phyloP scores from a whole-genome alignment of 2,797 vertebrate genomes.

The Lates japonicus region DNA sequence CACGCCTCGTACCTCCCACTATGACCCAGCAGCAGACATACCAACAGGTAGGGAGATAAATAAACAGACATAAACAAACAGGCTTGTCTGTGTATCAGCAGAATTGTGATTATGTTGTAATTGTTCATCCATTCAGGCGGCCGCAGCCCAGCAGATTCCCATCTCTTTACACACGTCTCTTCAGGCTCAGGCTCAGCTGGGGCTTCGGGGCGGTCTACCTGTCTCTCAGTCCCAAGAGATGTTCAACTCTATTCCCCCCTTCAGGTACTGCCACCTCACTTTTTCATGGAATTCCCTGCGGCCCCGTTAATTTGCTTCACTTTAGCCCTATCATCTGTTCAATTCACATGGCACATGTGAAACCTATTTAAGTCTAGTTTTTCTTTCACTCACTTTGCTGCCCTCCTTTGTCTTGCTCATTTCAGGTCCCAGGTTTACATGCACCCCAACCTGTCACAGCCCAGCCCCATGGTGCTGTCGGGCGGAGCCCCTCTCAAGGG shows the following conservation, averaged over 20 bases:
- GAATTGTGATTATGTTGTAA: conserved; percentile 17
- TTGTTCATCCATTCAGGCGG: conserved; percentile 84
- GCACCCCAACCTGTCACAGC: conserved; percentile 98
- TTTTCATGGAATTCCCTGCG: neutral
- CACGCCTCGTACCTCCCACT: conserved; percentile 93
- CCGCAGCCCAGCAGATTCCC: conserved; percentile 97
- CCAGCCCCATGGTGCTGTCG: conserved; percentile 95
- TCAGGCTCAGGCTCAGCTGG: conserved; percentile 97
- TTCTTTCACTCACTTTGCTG: neutral
- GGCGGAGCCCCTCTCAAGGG: conserved; percentile 95
- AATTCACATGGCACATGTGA: neutral
- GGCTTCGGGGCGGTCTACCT: conserved; percentile 94
- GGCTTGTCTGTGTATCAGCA: conserved; percentile 4
- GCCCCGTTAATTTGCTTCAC: neutral
- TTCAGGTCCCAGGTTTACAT: conserved; percentile 98
- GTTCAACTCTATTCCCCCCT: conserved; percentile 96
- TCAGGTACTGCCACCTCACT: conserved; percentile 86
- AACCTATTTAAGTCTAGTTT: neutral
- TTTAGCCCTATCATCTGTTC: neutral
- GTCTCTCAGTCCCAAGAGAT: conserved; percentile 99
- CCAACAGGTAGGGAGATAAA: conserved; percentile 89
- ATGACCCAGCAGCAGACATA: conserved; percentile 99
- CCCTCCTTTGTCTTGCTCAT: neutral
- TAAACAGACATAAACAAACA: neutral
- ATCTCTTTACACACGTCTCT: conserved; percentile 98